Percentiles rank a stretch among this genome's conserved stretches.
These are phyloP conservation scores for Calliphora vomitoria DNA, from an alignment of 2,888 invertebrate species.

Conservation along the genomic window DNA sequence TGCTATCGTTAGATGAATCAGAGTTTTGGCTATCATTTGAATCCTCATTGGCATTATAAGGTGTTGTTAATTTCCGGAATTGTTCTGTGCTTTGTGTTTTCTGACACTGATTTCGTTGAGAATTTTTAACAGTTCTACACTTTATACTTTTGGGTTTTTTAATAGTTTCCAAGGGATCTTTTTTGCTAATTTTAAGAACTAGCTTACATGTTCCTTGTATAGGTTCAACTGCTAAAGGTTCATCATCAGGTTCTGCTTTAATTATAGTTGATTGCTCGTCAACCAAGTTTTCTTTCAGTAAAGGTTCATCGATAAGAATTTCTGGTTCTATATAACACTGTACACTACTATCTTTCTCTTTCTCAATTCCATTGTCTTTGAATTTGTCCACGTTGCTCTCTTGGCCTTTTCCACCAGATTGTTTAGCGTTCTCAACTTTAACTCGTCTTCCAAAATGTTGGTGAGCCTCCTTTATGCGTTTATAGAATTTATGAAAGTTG, in stretches of 20 bases:
- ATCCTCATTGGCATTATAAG: neutral
- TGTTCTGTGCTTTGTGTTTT: neutral
- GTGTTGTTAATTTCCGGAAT: neutral
- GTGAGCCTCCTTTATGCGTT: conserved; percentile 77
- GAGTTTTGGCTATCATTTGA: too few relatives aligned
- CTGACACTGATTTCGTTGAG: neutral
- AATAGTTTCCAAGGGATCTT: conserved; percentile 47
- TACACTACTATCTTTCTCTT: neutral
- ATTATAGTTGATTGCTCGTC: neutral
- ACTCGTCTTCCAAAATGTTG: conserved; percentile 72
- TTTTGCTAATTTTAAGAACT: neutral
- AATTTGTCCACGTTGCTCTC: neutral
- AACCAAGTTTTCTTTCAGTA: neutral
- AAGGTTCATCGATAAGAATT: conserved; percentile 35
- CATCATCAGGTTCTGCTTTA: neutral
- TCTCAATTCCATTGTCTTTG: neutral
- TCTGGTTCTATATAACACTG: conserved; percentile 34
- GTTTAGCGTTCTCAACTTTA: conserved; percentile 67
- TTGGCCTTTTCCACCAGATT: neutral
- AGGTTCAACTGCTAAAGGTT: conserved; percentile 32
- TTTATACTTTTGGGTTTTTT: neutral
- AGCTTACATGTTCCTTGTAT: neutral
- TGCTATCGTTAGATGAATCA: neutral
- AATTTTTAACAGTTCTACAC: neutral
- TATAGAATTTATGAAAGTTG: conserved; percentile 78